A percentile compares a stretch with the other conserved stretches of the same genome.
These are phyloP conservation scores for Caenorhabditis sp. DNA, from an alignment of 2,888 invertebrate genomes.

Conservation along the genomic window DNA sequence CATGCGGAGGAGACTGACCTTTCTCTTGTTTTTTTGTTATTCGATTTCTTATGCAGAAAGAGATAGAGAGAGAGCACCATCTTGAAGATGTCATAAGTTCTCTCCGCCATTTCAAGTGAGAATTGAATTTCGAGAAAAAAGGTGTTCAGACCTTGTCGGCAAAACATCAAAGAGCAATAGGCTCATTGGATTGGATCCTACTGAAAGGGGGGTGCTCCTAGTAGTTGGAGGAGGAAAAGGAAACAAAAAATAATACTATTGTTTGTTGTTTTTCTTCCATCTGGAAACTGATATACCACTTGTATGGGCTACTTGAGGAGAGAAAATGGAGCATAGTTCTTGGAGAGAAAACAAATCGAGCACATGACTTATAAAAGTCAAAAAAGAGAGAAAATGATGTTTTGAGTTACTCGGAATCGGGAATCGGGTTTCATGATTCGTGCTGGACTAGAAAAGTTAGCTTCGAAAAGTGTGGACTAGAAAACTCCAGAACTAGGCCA, in stretches of 20 bases:
- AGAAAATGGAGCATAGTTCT: not conserved
- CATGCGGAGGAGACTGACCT: conserved; percentile 3
- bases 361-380: conserved; percentile 16
- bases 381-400: too few relatives aligned
- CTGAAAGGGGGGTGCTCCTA: not conserved
- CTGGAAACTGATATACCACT: conserved; percentile 30
- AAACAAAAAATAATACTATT: conserved; percentile 12
- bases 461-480: too few relatives aligned
- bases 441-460: too few relatives aligned
- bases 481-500: too few relatives aligned
- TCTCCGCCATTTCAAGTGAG: not conserved
- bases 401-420: not conserved
- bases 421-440: not conserved
- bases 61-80: too few relatives aligned
- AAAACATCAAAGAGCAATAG: conserved; percentile 47
- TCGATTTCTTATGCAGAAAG: not conserved
- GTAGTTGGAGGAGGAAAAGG: not conserved
- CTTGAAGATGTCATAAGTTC: too few relatives aligned
- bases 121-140: not conserved
- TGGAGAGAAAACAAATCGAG: too few relatives aligned
- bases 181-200: conserved; percentile 25
- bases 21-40: conserved; percentile 7
- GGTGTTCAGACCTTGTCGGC: conserved; percentile 21
- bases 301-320: conserved; percentile 1
- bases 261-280: not conserved